Evolutionary conservation across 2,113 vertebrate genomes (phyloP).

Genomic region (Callocephalon fimbriatum): DNA sequence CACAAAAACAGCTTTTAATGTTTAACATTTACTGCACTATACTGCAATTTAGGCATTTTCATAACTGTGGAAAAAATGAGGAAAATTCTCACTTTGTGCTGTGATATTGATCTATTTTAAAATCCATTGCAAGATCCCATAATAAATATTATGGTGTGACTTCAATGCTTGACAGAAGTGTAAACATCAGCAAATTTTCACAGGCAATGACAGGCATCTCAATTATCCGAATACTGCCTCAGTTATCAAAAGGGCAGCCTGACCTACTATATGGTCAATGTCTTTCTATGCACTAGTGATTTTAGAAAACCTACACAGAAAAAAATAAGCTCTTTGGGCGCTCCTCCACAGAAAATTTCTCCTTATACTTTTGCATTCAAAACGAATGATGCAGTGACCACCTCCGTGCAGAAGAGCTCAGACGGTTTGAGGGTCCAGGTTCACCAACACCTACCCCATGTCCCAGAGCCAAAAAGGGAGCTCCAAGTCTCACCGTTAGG

Average conservation of each 20-base stretch:
- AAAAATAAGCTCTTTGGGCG: not conserved
- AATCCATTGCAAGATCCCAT: not conserved
- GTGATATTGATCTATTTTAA: not conserved
- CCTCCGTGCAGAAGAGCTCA: not conserved
- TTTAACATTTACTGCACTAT: not conserved
- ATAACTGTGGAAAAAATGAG: not conserved
- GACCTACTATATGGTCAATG: not conserved
- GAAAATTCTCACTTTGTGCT: not conserved
- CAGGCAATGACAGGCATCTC: slow-evolving; percentile 23
- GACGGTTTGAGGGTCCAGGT: accelerated
- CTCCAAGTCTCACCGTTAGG: not conserved
- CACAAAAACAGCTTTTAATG: not conserved
- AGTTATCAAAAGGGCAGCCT: slow-evolving; percentile 36
- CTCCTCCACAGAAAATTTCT: not conserved
- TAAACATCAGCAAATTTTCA: slow-evolving; percentile 61
- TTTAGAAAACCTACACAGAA: not conserved
- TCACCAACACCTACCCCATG: not conserved
- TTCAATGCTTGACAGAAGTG: slow-evolving; percentile 37
- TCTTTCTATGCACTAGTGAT: not conserved
- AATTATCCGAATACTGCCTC: slow-evolving; percentile 11
- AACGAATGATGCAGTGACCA: not conserved
- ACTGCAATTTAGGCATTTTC: not conserved
- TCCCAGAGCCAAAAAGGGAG: not conserved
- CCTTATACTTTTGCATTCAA: not conserved
- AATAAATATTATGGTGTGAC: slow-evolving; percentile 7